Base-by-base conservation (phyloP, 2,888 invertebrate species). In the Boloria selene region DNA sequence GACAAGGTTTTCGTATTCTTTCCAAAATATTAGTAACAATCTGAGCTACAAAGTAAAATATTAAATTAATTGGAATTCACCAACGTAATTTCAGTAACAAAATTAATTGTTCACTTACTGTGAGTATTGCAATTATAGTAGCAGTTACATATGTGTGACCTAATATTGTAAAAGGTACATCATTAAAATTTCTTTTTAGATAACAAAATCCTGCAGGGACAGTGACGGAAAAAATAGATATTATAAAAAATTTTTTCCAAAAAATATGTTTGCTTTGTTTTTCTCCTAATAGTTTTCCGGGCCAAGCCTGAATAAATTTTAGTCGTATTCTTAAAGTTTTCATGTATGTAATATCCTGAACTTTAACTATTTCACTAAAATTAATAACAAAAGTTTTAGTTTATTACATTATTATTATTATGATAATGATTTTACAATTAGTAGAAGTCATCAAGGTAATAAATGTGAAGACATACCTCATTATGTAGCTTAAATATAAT, bases 71-170 rank as follows among this genome's bases (percentile, higher is more conserved):
- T 17, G 3, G 16, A 10, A 13, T 10, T 50, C 2, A 26, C 31
- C 2, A 51, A 51, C 26, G n/a, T 17, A 44, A 47, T 51, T 14
- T 13, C 13, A 22, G 7, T 44, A 38, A 6, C 26, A 3, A 47
- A 50, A 18, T 13, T 4, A 17, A 13, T 17, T 50, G 5, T 13
- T 5, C 53, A 69, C 71, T 70, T 63, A 74, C 74, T 4, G 66
- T 31, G 31, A 69, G 63, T 10, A 68, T 45, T 3, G 50, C 22
- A 54, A 68, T 70, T 60, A 73, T 69, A 22, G 70, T 61, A 3
- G 68, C 64, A 1, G 73, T 74, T 13, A 73, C 69, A 26, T 71
- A 73, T 2, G 70, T 69, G 5, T 68, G 68, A 31, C 72, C 70
- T 51, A 73, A 44, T 53, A 68, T 60, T 7, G 67, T 65, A 49